Conservation (phyloP, 1,140 invertebrate genomes). For the Phenacoccus solenopsis region DNA sequence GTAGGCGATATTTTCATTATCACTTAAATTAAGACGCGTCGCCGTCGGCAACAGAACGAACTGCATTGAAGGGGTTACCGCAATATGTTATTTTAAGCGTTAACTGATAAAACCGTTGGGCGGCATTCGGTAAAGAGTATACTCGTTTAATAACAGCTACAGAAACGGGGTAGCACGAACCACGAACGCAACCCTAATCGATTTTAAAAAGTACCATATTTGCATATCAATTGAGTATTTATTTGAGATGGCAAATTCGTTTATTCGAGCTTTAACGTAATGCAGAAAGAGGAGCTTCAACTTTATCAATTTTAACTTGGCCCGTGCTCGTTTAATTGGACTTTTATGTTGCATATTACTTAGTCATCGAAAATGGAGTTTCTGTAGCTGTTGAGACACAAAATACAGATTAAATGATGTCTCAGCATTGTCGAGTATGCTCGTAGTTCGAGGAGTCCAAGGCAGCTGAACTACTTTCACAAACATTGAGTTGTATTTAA, state of each 20-base stretch:
- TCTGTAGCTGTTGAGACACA: too few species aligned
- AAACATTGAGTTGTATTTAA: too few species aligned
- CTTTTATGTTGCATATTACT: too few species aligned
- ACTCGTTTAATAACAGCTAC: background rate
- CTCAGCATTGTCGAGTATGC: too few species aligned
- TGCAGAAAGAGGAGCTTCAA: too few species aligned
- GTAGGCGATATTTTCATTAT: background rate
- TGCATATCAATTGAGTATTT: background rate
- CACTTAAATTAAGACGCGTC: background rate
- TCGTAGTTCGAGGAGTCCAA: too few species aligned
- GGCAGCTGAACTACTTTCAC: too few species aligned
- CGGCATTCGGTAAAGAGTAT: background rate
- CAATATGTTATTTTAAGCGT: background rate
- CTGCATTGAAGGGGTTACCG: background rate
- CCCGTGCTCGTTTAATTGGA: too few species aligned
- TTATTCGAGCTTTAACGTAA: background rate
- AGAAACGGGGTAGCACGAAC: background rate
- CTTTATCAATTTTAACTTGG: too few species aligned
- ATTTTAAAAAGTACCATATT: background rate
- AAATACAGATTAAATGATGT: too few species aligned
- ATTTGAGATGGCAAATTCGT: slow-evolving; percentile 1
- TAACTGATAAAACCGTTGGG: slow-evolving; percentile 1
- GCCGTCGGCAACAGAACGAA: background rate
- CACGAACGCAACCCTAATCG: background rate
- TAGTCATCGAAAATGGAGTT: too few species aligned